Conservation (phyloP, 2,888 invertebrate species). For the Blastobasis lacticolella region DNA sequence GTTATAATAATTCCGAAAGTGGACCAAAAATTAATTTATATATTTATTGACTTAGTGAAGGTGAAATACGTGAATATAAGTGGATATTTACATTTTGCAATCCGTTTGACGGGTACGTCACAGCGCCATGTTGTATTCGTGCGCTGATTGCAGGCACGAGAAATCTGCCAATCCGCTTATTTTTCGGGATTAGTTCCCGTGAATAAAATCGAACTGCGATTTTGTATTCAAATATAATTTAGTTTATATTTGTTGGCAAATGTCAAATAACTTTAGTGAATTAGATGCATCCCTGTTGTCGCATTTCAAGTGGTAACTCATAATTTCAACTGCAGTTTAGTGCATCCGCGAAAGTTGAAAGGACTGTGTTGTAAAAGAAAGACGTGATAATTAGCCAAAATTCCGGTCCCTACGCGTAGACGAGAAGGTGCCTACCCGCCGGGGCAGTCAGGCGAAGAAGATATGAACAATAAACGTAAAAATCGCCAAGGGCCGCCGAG, state of each 20-base stretch:
- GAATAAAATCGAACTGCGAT: conserved; percentile 67
- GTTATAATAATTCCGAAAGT: conserved; percentile 37
- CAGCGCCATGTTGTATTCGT: conserved; percentile 76
- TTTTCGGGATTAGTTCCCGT: conserved; percentile 71
- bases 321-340: conserved; percentile 72
- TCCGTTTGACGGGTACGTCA: conserved; percentile 68
- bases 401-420: conserved; percentile 90
- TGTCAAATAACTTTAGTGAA: conserved; percentile 64
- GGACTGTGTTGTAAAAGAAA: conserved; percentile 74
- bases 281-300: conserved; percentile 68
- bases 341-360: conserved; percentile 76
- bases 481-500: conserved; percentile 86
- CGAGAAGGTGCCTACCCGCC: conserved; percentile 85
- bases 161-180: conserved; percentile 74
- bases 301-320: conserved; percentile 66
- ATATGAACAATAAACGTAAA: conserved; percentile 89
- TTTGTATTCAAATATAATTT: conserved; percentile 72
- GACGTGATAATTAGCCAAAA: conserved; percentile 79
- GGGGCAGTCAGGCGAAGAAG: conserved; percentile 77
- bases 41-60: conserved; percentile 39
- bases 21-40: conserved; percentile 39
- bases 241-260: conserved; percentile 71
- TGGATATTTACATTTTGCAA: conserved; percentile 55
- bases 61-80: conserved; percentile 29
- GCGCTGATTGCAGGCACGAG: conserved; percentile 75